Percentiles rank a stretch among this genome's conserved stretches.
These are phyloP conservation scores for Pocillopora meandrina DNA, from an alignment of 92 coral and sea anemone genomes.

Conservation along the genomic window DNA sequence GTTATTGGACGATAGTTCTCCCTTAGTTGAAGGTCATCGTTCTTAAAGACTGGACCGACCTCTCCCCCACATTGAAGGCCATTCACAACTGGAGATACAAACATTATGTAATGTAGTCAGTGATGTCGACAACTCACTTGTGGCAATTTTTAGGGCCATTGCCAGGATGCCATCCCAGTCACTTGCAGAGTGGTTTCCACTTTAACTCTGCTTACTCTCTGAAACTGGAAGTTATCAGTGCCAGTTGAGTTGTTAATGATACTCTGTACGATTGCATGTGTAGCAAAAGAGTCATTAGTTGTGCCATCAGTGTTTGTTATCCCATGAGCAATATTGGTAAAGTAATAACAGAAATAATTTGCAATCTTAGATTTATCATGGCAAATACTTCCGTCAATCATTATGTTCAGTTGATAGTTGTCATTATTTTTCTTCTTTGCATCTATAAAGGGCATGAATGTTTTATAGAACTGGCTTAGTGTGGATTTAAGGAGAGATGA, in stretches of 20 bases:
- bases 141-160: constrained; percentile 16
- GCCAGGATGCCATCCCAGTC: constrained; percentile 10
- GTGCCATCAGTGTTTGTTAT: not conserved
- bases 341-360: constrained; percentile 44
- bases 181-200: not conserved
- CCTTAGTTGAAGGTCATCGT: constrained; percentile 5
- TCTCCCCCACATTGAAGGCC: constrained; percentile 23
- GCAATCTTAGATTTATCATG: constrained; percentile 42
- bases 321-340: constrained; percentile 37
- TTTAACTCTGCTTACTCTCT: not conserved
- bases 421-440: constrained; percentile 1
- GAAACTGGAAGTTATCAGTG: not conserved
- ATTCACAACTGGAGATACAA: constrained; percentile 10
- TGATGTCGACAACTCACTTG: constrained; percentile 6
- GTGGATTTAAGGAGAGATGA: constrained; percentile 8
- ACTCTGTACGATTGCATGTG: not conserved
- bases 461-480: constrained; percentile 45
- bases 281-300: not conserved
- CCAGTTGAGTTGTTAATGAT: not conserved
- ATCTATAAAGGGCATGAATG: constrained; percentile 46
- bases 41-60: constrained; percentile 1
- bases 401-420: constrained; percentile 11
- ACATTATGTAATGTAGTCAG: constrained; percentile 19
- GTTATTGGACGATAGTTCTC: constrained; percentile 34
- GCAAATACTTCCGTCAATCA: constrained; percentile 41